phyloP scores from a whole-genome alignment of 2,797 vertebrate species.

The Sebastes vulpes region DNA sequence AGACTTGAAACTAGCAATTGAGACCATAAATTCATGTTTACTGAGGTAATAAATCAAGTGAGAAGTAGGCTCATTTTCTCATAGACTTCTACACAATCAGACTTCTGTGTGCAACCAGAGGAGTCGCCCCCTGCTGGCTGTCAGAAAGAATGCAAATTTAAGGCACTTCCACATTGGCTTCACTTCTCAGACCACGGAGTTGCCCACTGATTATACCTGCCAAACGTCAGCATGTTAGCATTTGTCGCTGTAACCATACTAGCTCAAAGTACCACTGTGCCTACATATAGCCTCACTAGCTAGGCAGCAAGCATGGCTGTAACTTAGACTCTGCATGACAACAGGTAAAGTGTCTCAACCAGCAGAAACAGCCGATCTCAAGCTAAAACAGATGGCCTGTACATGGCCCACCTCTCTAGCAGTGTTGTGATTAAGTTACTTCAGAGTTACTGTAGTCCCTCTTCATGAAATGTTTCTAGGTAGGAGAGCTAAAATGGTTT shows the following conservation, averaged over 20 bases:
- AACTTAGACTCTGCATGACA: not conserved
- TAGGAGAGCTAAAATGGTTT: not conserved
- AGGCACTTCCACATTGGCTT: no score
- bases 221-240: not conserved
- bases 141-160: no score
- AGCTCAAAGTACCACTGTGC: not conserved
- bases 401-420: not conserved
- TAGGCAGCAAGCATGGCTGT: not conserved
- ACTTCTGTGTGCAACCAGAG: no score
- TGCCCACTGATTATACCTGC: no score
- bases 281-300: not conserved
- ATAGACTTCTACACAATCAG: no score
- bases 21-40: no score
- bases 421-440: not conserved
- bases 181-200: no score
- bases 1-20: accelerated
- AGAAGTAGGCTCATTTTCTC: no score
- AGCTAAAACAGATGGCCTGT: not conserved
- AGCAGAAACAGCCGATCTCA: not conserved
- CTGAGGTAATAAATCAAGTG: no score
- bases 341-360: not conserved
- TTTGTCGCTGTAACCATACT: not conserved
- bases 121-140: no score
- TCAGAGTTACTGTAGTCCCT: not conserved
- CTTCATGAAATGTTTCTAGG: not conserved